phyloP scores from a whole-genome alignment of 2,888 invertebrate species.

The Drosophila putrida region DNA sequence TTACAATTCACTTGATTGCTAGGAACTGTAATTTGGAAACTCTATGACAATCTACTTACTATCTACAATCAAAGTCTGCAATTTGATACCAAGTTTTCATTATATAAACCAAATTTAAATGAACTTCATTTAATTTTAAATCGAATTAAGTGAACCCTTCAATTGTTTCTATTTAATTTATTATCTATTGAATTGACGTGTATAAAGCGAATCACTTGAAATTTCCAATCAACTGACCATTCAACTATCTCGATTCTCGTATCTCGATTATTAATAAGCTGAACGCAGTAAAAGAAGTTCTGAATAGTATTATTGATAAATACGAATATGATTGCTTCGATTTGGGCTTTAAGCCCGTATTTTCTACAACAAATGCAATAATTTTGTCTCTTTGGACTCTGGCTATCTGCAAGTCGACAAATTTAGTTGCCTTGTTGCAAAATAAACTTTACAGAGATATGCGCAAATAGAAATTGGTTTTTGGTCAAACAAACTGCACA shows the following conservation, averaged over 20 bases:
- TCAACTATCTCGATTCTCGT: conserved; percentile 27
- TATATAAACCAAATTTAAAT: background rate
- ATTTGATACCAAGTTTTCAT: background rate
- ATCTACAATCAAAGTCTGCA: background rate
- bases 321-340: conserved; percentile 49
- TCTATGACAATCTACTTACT: too few relatives aligned
- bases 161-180: conserved; percentile 7
- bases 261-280: conserved; percentile 40
- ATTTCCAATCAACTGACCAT: conserved; percentile 51
- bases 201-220: conserved; percentile 25
- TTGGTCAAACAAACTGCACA: conserved; percentile 56
- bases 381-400: conserved; percentile 20
- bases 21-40: too few relatives aligned
- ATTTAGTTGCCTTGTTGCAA: conserved; percentile 57
- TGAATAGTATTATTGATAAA: conserved; percentile 42
- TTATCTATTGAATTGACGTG: background rate
- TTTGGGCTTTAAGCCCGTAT: conserved; percentile 53
- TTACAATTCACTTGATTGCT: too few relatives aligned
- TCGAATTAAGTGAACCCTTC: background rate
- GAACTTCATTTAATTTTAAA: background rate
- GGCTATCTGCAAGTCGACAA: conserved; percentile 17
- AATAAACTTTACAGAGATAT: conserved; percentile 66
- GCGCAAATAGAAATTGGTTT: conserved; percentile 74
- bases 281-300: conserved; percentile 28
- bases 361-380: conserved; percentile 28